These are phyloP conservation scores for Machimus atricapillus DNA, from an alignment of 2,888 invertebrate genomes.

Conservation along the genomic window DNA sequence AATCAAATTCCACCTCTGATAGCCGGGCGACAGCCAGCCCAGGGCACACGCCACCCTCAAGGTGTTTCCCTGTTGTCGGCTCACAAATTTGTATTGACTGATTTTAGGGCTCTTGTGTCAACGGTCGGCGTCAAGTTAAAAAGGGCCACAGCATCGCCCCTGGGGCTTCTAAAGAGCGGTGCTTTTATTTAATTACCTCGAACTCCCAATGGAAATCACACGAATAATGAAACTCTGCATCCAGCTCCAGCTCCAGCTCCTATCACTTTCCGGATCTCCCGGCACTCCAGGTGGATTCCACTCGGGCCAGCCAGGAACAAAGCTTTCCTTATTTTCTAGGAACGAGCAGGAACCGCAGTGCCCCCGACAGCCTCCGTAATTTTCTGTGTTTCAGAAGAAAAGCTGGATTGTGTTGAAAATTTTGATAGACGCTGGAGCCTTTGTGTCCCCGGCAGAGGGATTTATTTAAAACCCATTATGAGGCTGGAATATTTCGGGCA, in stretches of 20 bases:
- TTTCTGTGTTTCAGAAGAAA: background rate
- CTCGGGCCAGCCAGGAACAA: background rate
- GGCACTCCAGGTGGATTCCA: background rate
- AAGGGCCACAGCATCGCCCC: background rate
- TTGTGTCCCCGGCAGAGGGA: background rate
- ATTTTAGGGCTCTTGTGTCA: background rate
- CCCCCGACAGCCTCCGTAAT: background rate
- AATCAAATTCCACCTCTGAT: background rate
- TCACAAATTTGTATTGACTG: background rate
- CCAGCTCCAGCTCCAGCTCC: background rate
- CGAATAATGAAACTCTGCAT: background rate
- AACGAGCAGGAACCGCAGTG: background rate
- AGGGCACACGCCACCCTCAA: background rate
- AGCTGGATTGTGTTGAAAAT: conserved; percentile 20
- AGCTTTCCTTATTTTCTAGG: background rate
- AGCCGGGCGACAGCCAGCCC: background rate
- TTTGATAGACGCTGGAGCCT: conserved; percentile 4
- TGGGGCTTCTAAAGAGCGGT: background rate
- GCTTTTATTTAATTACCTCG: conserved; percentile 30
- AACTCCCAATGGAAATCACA: conserved; percentile 5
- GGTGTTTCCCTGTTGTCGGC: background rate
- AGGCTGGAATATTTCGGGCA: background rate
- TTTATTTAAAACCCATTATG: conserved; percentile 20
- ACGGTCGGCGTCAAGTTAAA: background rate
- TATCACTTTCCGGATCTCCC: background rate